Percentiles rank a stretch among this genome's conserved stretches.
Evolutionary conservation across 2,113 vertebrate genomes (phyloP).

Genomic region (Tringa solitaria): DNA sequence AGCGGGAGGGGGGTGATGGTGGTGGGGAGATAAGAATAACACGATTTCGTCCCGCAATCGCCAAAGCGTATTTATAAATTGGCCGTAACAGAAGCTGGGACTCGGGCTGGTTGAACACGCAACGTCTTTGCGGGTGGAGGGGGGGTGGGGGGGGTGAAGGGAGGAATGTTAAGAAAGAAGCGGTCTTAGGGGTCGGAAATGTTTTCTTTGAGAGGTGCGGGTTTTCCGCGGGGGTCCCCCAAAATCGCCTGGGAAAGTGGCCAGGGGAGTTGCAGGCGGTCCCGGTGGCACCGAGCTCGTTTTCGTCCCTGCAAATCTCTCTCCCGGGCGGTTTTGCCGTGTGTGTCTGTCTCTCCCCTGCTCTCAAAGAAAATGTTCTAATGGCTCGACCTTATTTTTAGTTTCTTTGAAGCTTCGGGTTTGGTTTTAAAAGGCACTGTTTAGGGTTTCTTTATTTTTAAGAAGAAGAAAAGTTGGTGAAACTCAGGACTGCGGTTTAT

Average conservation of each 20-base stretch:
- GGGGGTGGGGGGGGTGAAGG: no score
- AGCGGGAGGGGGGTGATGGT: not conserved
- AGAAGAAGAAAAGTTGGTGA: conserved; percentile 57
- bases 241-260: not conserved
- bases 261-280: not conserved
- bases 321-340: not conserved
- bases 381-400: conserved; percentile 24
- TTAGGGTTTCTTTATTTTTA: conserved; percentile 46
- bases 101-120: not conserved
- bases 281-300: not conserved
- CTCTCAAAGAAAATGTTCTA: conserved; percentile 57
- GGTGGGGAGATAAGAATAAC: not conserved
- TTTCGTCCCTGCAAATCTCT: not conserved
- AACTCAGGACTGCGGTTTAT: conserved; percentile 77
- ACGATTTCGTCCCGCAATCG: not conserved
- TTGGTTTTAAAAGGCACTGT: conserved; percentile 55
- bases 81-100: conserved; percentile 68
- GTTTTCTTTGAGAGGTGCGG: conserved; percentile 44
- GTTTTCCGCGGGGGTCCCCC: not conserved
- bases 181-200: not conserved
- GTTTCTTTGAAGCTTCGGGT: conserved; percentile 55
- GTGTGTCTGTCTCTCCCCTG: not conserved
- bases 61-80: conserved; percentile 81
- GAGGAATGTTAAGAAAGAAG: not conserved
- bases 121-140: not conserved